Evolutionary conservation across 2,888 invertebrate genomes (phyloP).

Genomic region (Galeruca laticollis): DNA sequence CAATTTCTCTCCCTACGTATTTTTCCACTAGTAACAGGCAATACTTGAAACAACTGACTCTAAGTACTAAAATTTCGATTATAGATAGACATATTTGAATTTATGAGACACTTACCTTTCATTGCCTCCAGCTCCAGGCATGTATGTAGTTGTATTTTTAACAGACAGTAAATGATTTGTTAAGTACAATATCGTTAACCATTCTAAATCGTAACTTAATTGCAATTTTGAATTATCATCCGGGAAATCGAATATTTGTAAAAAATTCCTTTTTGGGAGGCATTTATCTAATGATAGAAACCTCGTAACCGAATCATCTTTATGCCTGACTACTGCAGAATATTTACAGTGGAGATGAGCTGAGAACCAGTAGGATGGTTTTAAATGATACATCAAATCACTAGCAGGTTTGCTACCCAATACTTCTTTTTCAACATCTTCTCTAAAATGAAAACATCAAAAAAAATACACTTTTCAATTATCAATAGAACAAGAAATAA

Average conservation of each 20-base stretch:
- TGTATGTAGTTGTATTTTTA: constrained; percentile 76
- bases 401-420: constrained; percentile 91
- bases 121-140: constrained; percentile 83
- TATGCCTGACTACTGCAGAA: constrained; percentile 86
- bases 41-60: neutral
- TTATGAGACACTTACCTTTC: constrained; percentile 70
- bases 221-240: constrained; percentile 70
- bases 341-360: constrained; percentile 98
- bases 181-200: constrained; percentile 87
- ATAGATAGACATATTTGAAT: neutral
- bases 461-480: constrained; percentile 14
- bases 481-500: neutral
- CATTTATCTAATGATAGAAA: constrained; percentile 98
- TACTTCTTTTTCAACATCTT: constrained; percentile 83
- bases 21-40: neutral
- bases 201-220: constrained; percentile 89
- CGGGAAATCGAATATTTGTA: constrained; percentile 81
- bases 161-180: constrained; percentile 91
- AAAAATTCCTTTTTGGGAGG: constrained; percentile 86
- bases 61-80: too few relatives aligned
- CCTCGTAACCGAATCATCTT: constrained; percentile 74
- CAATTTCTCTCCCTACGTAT: too few relatives aligned
- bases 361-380: constrained; percentile 95
- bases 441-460: constrained; percentile 67
- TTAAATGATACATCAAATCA: constrained; percentile 82